A percentile compares a stretch with the other conserved stretches of the same genome.
Conservation (phyloP, 37 sponge, comb jelly and placozoan genomes). For the Beroe forskalii region DNA sequence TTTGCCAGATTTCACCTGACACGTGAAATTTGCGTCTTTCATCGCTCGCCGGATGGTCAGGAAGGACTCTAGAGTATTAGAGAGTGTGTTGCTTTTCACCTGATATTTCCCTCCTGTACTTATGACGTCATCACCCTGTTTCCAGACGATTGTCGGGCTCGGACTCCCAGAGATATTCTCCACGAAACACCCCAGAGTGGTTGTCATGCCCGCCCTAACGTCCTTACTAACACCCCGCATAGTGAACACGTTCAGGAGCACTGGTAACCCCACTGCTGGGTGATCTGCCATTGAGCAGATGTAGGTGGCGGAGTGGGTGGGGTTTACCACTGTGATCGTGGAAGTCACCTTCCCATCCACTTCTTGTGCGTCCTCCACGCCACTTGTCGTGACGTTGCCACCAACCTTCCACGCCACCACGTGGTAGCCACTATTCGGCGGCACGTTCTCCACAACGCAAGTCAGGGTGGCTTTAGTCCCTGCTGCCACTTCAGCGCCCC, state of each 20-base stretch:
- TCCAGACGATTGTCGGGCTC: neutral
- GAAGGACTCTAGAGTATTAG: neutral
- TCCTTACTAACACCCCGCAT: conserved; percentile 29
- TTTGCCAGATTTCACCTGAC: neutral
- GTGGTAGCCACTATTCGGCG: neutral
- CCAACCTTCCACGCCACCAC: neutral
- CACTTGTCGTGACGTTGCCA: neutral
- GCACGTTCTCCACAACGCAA: neutral
- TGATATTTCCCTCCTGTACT: neutral
- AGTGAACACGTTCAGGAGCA: neutral
- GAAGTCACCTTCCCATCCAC: neutral
- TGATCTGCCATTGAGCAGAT: neutral
- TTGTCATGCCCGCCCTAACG: neutral
- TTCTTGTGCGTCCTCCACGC: neutral
- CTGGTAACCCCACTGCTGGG: neutral
- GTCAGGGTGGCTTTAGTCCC: conserved; percentile 28
- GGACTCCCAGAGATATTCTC: neutral
- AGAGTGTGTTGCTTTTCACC: neutral
- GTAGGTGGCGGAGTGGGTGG: neutral
- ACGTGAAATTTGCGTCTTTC: neutral
- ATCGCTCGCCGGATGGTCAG: neutral
- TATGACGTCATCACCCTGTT: neutral
- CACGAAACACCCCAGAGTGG: neutral
- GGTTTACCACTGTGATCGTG: neutral
- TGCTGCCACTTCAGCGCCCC: neutral